These are phyloP conservation scores for Myotis pilosus DNA, from an alignment of 2,797 vertebrate species.

Conservation along the genomic window DNA sequence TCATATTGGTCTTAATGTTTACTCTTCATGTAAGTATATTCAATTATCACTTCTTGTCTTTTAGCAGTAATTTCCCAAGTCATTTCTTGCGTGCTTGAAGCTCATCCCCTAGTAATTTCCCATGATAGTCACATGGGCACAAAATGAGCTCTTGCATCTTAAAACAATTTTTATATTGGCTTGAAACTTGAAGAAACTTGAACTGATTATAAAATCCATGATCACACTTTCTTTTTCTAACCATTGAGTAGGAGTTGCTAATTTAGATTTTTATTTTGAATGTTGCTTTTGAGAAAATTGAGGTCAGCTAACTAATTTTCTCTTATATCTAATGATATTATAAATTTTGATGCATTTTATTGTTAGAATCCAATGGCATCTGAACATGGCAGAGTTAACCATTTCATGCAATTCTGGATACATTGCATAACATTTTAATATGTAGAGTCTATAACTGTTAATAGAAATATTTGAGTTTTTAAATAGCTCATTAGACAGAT, in stretches of 20 bases:
- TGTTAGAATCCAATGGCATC: not conserved
- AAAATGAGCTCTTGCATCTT: slow-evolving; percentile 11
- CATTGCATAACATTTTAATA: not conserved
- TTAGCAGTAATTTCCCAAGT: slow-evolving; percentile 26
- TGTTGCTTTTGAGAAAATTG: not conserved
- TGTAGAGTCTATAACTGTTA: not conserved
- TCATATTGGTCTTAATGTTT: slow-evolving; percentile 41
- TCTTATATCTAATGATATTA: not conserved
- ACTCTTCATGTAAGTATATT: not conserved
- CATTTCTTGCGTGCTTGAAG: not conserved
- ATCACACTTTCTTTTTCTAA: not conserved
- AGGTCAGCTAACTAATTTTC: not conserved
- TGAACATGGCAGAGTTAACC: not conserved
- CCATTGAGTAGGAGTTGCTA: not conserved
- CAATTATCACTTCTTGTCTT: not conserved
- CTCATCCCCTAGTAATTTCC: slow-evolving; percentile 35
- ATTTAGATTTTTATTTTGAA: not conserved
- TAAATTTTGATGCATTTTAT: not conserved
- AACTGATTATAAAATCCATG: not conserved
- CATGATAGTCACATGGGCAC: not conserved
- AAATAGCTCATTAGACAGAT: not conserved
- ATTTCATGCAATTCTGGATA: not conserved
- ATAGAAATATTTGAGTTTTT: not conserved
- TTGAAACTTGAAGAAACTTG: not conserved
- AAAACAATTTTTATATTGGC: not conserved